Percentiles rank a stretch among this genome's conserved stretches.
Conservation (phyloP, 2,888 invertebrate species). For the Macrosiphum euphorbiae region DNA sequence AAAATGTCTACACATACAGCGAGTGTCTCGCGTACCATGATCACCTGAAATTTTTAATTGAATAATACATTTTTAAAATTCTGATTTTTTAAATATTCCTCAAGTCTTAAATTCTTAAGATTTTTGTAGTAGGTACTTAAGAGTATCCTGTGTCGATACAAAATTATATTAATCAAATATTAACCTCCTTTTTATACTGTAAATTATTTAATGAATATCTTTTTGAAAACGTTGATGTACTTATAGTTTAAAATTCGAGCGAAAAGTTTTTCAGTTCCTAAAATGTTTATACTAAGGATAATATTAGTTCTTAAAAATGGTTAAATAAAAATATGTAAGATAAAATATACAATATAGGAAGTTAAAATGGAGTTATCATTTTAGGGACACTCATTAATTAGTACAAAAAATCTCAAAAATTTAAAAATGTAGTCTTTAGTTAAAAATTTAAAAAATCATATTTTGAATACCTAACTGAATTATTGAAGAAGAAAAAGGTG, state of each 20-base stretch:
- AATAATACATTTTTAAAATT: not conserved
- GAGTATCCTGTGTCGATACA: not conserved
- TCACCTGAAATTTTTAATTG: not conserved
- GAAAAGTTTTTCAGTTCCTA: not conserved
- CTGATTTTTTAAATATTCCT: not conserved
- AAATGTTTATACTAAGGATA: not conserved
- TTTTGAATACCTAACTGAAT: no score
- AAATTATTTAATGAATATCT: not conserved
- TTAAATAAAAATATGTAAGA: not conserved
- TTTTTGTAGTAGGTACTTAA: not conserved
- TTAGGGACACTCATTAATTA: no score
- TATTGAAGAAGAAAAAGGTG: no score
- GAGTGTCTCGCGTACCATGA: not conserved
- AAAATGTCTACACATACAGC: not conserved
- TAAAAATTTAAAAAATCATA: no score
- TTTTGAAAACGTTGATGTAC: not conserved
- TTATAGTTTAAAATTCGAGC: not conserved
- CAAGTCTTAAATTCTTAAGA: not conserved
- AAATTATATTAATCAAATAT: not conserved
- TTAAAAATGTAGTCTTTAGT: no score
- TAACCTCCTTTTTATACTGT: not conserved
- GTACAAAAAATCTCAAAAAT: no score
- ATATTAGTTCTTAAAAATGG: not conserved
- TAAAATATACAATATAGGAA: no score
- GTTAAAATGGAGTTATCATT: no score